Conservation (phyloP, 2,888 invertebrate species). For the Globia sparganii region DNA sequence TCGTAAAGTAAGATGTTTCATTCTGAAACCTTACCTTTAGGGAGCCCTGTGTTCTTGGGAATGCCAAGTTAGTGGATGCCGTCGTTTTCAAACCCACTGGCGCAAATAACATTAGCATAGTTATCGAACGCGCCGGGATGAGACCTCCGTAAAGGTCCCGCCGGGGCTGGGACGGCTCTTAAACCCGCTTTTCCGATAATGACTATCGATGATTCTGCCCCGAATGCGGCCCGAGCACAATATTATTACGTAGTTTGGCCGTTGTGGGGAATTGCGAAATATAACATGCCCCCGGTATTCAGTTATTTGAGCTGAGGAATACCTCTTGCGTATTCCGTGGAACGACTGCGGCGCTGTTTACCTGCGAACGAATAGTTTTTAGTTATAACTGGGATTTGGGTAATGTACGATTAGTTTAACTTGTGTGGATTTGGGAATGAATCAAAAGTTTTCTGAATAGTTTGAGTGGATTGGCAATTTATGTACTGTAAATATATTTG, state of each 20-base stretch:
- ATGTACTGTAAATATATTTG: not conserved
- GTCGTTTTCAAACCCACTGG: constrained; percentile 87
- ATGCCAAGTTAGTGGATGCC: constrained; percentile 83
- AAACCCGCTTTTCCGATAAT: constrained; percentile 90
- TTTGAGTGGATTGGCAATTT: not conserved
- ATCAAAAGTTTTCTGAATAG: not conserved
- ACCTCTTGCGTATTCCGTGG: constrained; percentile 65
- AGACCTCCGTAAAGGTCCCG: constrained; percentile 89
- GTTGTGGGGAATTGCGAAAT: constrained; percentile 86
- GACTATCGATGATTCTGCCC: constrained; percentile 89
- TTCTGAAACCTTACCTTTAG: constrained; percentile 77
- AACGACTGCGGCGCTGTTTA: constrained; percentile 47
- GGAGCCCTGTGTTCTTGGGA: constrained; percentile 77
- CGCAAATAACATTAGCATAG: constrained; percentile 91
- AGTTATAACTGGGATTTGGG: constrained; percentile 25
- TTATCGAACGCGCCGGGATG: constrained; percentile 89
- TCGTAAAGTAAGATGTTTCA: constrained; percentile 79
- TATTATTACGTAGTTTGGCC: constrained; percentile 88
- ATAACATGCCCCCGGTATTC: constrained; percentile 83
- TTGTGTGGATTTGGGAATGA: constrained; percentile 10
- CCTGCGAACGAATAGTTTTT: constrained; percentile 28
- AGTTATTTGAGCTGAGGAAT: constrained; percentile 82
- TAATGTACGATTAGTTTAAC: constrained; percentile 10
- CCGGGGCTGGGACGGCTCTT: constrained; percentile 87
- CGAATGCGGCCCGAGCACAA: constrained; percentile 86